Base-by-base conservation (phyloP, 2,113 vertebrate genomes). In the Channa argus region DNA sequence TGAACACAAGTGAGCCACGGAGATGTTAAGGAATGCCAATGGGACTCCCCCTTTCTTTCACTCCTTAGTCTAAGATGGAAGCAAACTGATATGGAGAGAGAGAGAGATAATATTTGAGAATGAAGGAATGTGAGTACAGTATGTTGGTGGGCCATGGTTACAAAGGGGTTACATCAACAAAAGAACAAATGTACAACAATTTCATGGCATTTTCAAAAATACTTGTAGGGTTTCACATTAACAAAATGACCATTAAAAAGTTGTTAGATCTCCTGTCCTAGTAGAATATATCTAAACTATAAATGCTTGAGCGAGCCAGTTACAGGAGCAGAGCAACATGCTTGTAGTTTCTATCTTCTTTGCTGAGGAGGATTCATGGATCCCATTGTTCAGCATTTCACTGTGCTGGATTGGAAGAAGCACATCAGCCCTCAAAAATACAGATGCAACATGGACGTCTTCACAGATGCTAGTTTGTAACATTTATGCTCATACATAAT, bases 401-500 rank as follows among this genome's bases (percentile, higher is more conserved):
- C 37, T 78, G 49, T 50, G 37, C 53, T 37, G 41, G 66, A 46
- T 79, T 88, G 79, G 70, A 88, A 84, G 61, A 55, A 82, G 72
- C 67, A 61, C 5, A 63, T 54, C 64, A 85, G 59, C 74, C 67
- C 61, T 84, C 73, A 84, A 74, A 83, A 69, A 86, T 68, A 83
- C 75, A 77, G 74, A 84, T 82, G 39, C 79, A 80, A 85, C 78
- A 79, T 62, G 70, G 83, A 77, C 67, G 76, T 85, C 82, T 88
- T 89, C 83, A 87, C 85, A 85, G 86, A 73, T 76, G 55, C 69
- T 68, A 89, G 79, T 92, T 92, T 92, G 86, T 91, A 92, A 91
- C 94, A 92, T 93, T 93, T 93, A 92, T 89, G 80, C 89, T 89
- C 92, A 92, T 94, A 80, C 83, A 93, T 92, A 86, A 93, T 93